Evolutionary conservation across 2,797 vertebrate genomes (phyloP).

Genomic region (Sciaenops ocellatus): DNA sequence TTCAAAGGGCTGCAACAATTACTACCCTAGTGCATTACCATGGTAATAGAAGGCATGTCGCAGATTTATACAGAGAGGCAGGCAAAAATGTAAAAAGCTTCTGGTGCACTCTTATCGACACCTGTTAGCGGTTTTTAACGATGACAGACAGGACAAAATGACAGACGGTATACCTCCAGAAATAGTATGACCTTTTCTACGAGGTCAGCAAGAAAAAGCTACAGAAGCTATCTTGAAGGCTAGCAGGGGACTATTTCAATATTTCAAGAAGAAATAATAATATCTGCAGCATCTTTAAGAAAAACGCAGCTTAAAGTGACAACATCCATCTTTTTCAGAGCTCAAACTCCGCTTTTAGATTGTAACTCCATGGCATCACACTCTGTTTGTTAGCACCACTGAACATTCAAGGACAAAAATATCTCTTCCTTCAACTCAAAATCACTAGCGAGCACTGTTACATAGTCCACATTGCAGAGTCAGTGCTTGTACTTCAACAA

Average conservation of each 20-base stretch:
- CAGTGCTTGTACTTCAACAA: background rate
- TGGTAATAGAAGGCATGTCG: slow-evolving; percentile 54
- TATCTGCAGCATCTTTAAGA: slow-evolving; percentile 12
- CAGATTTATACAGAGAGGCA: slow-evolving; percentile 40
- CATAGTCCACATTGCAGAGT: background rate
- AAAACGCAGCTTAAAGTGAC: slow-evolving; percentile 19
- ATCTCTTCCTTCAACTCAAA: background rate
- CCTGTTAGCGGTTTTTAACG: slow-evolving; percentile 63
- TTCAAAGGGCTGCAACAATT: slow-evolving; percentile 64
- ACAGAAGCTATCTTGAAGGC: slow-evolving; percentile 20
- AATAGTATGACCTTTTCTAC: slow-evolving; percentile 40
- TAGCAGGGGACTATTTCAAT: slow-evolving; percentile 26
- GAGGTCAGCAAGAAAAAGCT: slow-evolving; percentile 39
- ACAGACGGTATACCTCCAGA: slow-evolving; percentile 20
- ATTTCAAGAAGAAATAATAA: slow-evolving; percentile 32
- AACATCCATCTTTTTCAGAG: slow-evolving; percentile 7
- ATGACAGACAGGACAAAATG: slow-evolving; percentile 55
- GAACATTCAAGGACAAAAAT: slow-evolving; percentile 11
- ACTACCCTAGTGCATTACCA: slow-evolving; percentile 69
- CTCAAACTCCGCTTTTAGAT: slow-evolving; percentile 7
- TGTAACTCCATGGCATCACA: background rate
- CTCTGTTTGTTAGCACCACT: background rate
- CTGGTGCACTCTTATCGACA: slow-evolving; percentile 50
- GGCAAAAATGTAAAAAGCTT: slow-evolving; percentile 62
- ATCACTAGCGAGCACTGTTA: background rate